Evolutionary conservation across 2,113 vertebrate species (phyloP).

Genomic region (Halcyon senegalensis): DNA sequence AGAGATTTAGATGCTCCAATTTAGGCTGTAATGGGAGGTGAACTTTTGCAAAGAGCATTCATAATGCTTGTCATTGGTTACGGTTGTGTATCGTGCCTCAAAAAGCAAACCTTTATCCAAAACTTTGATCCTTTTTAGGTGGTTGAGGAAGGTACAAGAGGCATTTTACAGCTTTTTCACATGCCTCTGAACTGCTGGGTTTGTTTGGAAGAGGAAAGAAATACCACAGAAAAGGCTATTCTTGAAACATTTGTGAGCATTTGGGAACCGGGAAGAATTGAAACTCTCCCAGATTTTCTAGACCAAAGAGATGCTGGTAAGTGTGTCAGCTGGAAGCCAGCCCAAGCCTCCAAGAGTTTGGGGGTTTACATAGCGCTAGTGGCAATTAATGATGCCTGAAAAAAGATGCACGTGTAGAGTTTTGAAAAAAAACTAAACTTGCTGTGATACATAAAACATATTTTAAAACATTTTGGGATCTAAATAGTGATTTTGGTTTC

Average conservation of each 20-base stretch:
- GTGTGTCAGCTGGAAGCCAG: neutral
- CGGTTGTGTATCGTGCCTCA: neutral
- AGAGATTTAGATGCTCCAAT: neutral
- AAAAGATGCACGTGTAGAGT: neutral
- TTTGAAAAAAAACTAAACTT: neutral
- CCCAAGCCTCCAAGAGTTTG: neutral
- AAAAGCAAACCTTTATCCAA: neutral
- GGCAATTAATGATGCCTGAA: neutral
- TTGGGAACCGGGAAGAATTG: neutral
- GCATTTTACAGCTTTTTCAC: neutral
- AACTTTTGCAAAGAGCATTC: neutral
- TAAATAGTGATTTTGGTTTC: neutral
- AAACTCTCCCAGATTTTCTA: neutral
- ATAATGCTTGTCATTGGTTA: neutral
- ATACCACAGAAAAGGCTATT: neutral
- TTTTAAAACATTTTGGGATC: neutral
- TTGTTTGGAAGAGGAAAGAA: neutral
- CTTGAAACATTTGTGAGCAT: neutral
- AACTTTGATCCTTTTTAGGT: neutral
- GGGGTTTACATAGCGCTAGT: neutral
- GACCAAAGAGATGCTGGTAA: neutral
- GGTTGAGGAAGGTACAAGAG: neutral
- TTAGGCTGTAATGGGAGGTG: neutral
- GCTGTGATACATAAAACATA: neutral
- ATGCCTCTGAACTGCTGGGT: neutral